These are phyloP conservation scores for Mus minutoides DNA, from an alignment of 2,797 vertebrate species.

Conservation along the genomic window DNA sequence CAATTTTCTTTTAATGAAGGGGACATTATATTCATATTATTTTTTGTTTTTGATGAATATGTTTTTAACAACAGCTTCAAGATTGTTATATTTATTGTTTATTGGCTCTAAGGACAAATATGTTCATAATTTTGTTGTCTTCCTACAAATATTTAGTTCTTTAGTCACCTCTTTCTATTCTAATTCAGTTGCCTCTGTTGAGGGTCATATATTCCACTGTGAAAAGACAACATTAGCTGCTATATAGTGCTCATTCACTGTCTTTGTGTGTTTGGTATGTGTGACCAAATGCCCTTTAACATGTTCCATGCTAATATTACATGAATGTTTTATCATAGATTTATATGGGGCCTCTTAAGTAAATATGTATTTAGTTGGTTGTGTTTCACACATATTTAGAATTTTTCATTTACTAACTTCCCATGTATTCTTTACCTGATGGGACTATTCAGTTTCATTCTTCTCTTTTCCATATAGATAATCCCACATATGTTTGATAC, in stretches of 20 bases:
- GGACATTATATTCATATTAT: not conserved
- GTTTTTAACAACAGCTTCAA: slow-evolving; percentile 23
- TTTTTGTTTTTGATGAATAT: slow-evolving; percentile 59
- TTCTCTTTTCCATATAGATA: slow-evolving; percentile 32
- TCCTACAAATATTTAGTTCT: slow-evolving; percentile 27
- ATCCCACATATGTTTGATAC: slow-evolving; percentile 66
- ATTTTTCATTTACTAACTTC: slow-evolving; percentile 62
- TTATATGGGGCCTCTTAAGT: slow-evolving; percentile 68
- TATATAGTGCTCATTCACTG: slow-evolving; percentile 53
- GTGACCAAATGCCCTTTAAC: slow-evolving; percentile 64
- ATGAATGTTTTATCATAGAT: slow-evolving; percentile 58
- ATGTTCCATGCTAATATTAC: slow-evolving; percentile 71
- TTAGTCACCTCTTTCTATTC: not conserved
- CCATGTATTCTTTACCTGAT: slow-evolving; percentile 72
- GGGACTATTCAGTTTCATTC: slow-evolving; percentile 68
- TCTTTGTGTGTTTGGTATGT: slow-evolving; percentile 73
- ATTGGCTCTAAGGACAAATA: slow-evolving; percentile 30
- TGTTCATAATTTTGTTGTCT: slow-evolving; percentile 35
- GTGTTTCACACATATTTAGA: slow-evolving; percentile 64
- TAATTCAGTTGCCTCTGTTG: slow-evolving; percentile 48
- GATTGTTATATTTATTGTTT: not conserved
- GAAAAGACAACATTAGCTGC: slow-evolving; percentile 66
- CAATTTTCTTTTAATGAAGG: not conserved
- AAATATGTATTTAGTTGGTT: slow-evolving; percentile 69
- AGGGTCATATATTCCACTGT: slow-evolving; percentile 63